Evolutionary conservation across 2,888 invertebrate genomes (phyloP).

Genomic region (Spicauda simplicius): DNA sequence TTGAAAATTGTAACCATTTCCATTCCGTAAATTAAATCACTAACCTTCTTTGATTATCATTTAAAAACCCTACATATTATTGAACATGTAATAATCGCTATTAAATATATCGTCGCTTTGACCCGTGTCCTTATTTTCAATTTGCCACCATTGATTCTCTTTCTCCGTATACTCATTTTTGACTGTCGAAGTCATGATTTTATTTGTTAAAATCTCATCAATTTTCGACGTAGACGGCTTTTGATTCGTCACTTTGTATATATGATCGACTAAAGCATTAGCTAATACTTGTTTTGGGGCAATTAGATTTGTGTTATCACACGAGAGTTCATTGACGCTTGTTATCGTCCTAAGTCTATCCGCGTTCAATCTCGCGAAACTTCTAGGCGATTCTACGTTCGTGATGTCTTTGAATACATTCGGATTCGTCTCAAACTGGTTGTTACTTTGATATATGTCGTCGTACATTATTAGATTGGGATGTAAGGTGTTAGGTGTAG

Average conservation of each 20-base stretch:
- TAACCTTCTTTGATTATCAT: constrained; percentile 1
- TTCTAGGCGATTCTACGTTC: constrained; percentile 69
- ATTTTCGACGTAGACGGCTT: constrained; percentile 78
- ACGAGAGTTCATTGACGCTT: constrained; percentile 61
- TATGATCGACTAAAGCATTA: constrained; percentile 76
- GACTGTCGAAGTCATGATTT: constrained; percentile 57
- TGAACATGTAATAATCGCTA: constrained; percentile 70
- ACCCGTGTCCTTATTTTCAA: constrained; percentile 62
- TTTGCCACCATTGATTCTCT: constrained; percentile 74
- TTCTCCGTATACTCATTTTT: constrained; percentile 55
- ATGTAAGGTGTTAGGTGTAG: constrained; percentile 61
- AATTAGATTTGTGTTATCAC: constrained; percentile 60
- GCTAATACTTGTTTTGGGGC: constrained; percentile 78
- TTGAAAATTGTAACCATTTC: no score
- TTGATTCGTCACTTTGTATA: constrained; percentile 82
- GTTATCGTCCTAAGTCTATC: constrained; percentile 73
- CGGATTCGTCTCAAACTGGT: constrained; percentile 45
- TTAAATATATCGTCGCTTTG: constrained; percentile 62
- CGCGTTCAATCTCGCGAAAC: constrained; percentile 75
- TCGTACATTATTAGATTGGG: constrained; percentile 51
- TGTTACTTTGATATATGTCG: constrained; percentile 47
- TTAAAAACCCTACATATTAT: constrained; percentile 46
- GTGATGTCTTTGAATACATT: constrained; percentile 68
- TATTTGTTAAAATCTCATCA: constrained; percentile 78
- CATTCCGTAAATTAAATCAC: background rate